phyloP scores from a whole-genome alignment of 2,113 vertebrate genomes.

The Psittacus erithacus region DNA sequence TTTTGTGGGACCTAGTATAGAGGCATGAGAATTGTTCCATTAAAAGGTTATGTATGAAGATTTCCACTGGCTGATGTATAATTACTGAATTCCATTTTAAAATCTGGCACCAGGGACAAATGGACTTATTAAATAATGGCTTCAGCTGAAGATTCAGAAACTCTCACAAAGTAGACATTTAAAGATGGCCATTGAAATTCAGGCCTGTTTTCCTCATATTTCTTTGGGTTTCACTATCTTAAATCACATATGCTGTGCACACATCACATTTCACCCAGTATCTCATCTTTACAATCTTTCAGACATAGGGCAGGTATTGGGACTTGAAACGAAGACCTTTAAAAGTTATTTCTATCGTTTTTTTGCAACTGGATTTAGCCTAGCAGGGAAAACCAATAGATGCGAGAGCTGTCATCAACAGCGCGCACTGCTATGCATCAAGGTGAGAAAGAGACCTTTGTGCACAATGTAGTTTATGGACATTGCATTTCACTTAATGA shows the following conservation, averaged over 20 bases:
- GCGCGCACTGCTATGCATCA: constrained; percentile 30
- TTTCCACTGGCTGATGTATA: constrained; percentile 22
- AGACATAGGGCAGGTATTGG: background rate
- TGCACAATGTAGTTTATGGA: constrained; percentile 25
- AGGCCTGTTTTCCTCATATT: constrained; percentile 14
- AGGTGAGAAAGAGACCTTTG: constrained; percentile 45
- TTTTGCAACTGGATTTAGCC: constrained; percentile 44
- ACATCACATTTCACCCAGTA: constrained; percentile 31
- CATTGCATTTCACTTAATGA: constrained; percentile 44
- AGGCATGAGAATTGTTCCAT: background rate
- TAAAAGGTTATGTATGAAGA: background rate
- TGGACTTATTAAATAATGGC: constrained; percentile 22
- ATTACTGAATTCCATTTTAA: constrained; percentile 56
- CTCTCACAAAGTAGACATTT: background rate
- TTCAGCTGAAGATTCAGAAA: constrained; percentile 29
- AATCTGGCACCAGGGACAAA: constrained; percentile 36
- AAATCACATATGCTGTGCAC: constrained; percentile 30
- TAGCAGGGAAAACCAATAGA: constrained; percentile 44
- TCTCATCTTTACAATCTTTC: constrained; percentile 50
- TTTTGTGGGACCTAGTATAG: background rate
- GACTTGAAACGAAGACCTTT: constrained; percentile 57
- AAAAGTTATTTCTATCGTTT: constrained; percentile 61
- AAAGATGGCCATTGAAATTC: constrained; percentile 21
- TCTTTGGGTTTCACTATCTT: constrained; percentile 22
- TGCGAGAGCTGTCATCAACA: background rate